Base-by-base conservation (phyloP, 1,140 invertebrate genomes). In the Atopsyche davidsoni region DNA sequence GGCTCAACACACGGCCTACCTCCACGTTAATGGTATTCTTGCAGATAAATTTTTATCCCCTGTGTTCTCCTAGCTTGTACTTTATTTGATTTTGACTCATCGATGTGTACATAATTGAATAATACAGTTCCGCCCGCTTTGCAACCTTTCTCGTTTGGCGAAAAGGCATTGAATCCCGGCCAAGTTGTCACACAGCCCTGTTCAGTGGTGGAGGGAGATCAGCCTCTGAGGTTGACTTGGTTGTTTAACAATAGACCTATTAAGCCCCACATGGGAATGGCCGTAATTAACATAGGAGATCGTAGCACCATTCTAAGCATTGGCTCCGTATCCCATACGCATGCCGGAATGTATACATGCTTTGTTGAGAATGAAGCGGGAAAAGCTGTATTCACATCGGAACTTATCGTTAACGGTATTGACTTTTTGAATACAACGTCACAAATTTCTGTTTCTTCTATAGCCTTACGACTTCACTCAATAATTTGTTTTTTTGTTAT, bases 181-280 rank as follows among this genome's bases (percentile, higher is more conserved):
- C 81, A 86, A 58, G 76, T 78, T 45, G 76, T 77, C 19, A 77
- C 73, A 28, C 69, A 76, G 59, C 75, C 75, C 47, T 92, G 90
- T 69, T 81, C 82, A n/a, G 79, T 88, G 38, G 74, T 82, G 51
- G 80, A 83, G 59, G 86, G 86, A 21, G 85, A 87, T 67, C 67
- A 79, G 58, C 84, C 85, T 13, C 67, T 87, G 36, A 75, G 78
- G 31, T 78, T 86, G 51, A 73, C 71, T 25, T 90, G 87, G 87
- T 73, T 76, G 13, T 75, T 85, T 51, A 82, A 87, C 53, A 75
- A 80, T 23, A 67, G 78, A 61, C 60, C 64, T 35, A 66, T 75
- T 36, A 66, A 69, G 58, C 64, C 66, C 44, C 68, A 66, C 39
- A 61, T 66, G 50, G 76, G 76, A 47, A 72, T 78, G 25, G 70